Evolutionary conservation across 2,888 invertebrate species (phyloP).

Genomic region (Trichogramma evanescens): DNA sequence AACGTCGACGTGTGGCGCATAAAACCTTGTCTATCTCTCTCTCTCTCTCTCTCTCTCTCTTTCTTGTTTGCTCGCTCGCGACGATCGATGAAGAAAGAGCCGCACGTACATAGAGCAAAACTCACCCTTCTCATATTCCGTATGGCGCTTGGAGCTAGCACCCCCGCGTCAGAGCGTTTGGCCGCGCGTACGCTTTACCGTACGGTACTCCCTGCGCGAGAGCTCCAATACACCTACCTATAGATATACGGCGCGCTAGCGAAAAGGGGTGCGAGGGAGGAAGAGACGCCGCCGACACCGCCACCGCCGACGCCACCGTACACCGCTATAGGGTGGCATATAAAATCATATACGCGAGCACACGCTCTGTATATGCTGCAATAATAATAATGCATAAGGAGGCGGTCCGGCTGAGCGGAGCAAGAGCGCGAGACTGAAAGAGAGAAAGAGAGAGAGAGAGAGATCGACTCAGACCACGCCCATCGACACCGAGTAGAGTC

Average conservation of each 20-base stretch:
- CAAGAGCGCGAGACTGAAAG: background rate
- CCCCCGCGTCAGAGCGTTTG: background rate
- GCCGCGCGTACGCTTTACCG: no score
- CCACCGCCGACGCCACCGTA: constrained; percentile 15
- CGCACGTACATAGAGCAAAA: background rate
- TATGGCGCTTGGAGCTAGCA: no score
- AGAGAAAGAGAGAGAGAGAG: constrained; percentile 1
- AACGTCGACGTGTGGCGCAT: no score
- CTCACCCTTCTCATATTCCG: no score
- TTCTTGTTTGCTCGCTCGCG: background rate
- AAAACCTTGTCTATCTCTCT: background rate
- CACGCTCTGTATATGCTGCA: constrained; percentile 22
- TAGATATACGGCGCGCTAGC: background rate
- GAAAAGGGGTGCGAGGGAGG: background rate
- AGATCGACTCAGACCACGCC: constrained; percentile 10
- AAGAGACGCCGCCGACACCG: background rate
- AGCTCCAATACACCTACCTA: background rate
- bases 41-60: background rate
- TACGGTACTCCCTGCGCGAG: no score
- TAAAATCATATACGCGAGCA: constrained; percentile 43
- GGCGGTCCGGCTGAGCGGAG: constrained; percentile 30
- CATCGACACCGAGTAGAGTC: constrained; percentile 11
- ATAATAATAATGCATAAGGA: constrained; percentile 47
- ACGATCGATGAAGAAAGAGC: constrained; percentile 22
- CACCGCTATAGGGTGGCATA: constrained; percentile 29